Evolutionary conservation across 1,140 invertebrate species (phyloP).

Genomic region (Paralvinella palmiformis): DNA sequence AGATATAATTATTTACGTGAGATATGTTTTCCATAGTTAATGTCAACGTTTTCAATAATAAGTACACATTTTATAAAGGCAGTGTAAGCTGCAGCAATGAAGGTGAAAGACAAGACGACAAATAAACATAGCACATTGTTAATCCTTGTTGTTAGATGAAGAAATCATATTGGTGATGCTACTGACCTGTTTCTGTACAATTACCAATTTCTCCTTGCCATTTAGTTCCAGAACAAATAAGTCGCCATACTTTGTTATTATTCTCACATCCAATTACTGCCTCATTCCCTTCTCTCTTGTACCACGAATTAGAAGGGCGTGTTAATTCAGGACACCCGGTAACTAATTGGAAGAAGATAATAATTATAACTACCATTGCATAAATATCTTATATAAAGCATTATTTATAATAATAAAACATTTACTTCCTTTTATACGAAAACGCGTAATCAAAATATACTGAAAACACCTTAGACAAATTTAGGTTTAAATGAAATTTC

Average conservation of each 20-base stretch:
- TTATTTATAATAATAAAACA: background rate
- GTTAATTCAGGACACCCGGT: background rate
- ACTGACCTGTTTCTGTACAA: conserved; percentile 7
- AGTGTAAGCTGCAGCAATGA: too few relatives aligned
- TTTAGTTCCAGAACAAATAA: background rate
- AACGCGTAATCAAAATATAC: background rate
- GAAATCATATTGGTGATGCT: too few relatives aligned
- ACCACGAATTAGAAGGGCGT: background rate
- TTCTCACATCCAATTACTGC: conserved; percentile 1
- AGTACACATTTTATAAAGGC: too few relatives aligned
- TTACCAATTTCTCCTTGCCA: conserved; percentile 2
- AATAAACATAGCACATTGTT: too few relatives aligned
- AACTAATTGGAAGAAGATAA: background rate
- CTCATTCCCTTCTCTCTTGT: background rate
- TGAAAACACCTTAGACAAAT: background rate
- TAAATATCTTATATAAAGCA: background rate
- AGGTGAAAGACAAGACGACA: too few relatives aligned
- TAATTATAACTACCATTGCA: background rate
- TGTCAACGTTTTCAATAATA: too few relatives aligned
- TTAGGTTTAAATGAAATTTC: too few relatives aligned
- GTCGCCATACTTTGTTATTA: background rate
- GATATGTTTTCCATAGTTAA: too few relatives aligned
- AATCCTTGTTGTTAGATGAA: too few relatives aligned
- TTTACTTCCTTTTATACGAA: background rate
- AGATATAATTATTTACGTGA: too few relatives aligned